Evolutionary conservation across 2,888 invertebrate genomes (phyloP).

Genomic region (Siphonodentalium dalli): DNA sequence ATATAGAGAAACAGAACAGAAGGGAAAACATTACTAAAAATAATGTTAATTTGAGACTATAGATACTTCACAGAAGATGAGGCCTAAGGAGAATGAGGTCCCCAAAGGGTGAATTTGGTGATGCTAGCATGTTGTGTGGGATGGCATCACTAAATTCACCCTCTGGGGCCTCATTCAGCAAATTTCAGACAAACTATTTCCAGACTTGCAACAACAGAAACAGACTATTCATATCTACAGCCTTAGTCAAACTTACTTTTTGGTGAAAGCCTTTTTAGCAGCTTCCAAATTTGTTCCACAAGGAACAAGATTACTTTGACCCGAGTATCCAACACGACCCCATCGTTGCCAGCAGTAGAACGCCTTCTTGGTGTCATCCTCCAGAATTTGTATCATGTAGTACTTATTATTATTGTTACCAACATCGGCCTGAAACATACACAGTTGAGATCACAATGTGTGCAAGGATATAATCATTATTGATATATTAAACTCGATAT

Average conservation of each 20-base stretch:
- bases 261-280: slow-evolving; percentile 66
- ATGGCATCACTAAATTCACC: no score
- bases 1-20: no score
- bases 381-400: slow-evolving; percentile 68
- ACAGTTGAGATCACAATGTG: no score
- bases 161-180: no score
- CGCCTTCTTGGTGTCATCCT: slow-evolving; percentile 58
- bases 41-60: no score
- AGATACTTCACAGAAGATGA: no score
- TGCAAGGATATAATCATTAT: background rate
- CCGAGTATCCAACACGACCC: slow-evolving; percentile 69
- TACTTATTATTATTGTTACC: slow-evolving; percentile 70
- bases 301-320: slow-evolving; percentile 65
- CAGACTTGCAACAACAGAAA: background rate
- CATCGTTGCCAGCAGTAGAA: slow-evolving; percentile 69
- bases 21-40: no score
- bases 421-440: slow-evolving; percentile 68
- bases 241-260: slow-evolving; percentile 62
- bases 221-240: background rate
- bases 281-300: slow-evolving; percentile 64
- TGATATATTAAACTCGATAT: no score
- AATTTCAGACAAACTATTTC: background rate
- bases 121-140: no score
- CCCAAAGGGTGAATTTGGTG: no score
- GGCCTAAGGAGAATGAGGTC: no score